Percentiles rank a stretch among this genome's conserved stretches.
phyloP scores from a whole-genome alignment of 2,113 vertebrate genomes.

The Malurus cyaneus region DNA sequence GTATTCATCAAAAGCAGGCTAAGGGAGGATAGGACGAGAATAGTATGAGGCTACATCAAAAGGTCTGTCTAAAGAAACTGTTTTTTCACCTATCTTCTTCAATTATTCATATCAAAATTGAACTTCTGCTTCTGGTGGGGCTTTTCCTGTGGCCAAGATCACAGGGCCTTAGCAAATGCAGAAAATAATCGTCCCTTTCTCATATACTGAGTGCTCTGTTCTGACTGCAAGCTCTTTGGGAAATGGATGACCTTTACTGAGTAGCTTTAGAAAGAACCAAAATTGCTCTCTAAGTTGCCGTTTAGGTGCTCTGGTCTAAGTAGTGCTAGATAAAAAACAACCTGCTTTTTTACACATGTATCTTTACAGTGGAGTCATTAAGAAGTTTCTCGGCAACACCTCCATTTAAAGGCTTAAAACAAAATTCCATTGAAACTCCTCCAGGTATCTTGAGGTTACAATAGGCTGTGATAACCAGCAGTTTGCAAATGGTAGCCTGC shows the following conservation, averaged over 20 bases:
- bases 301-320: not conserved
- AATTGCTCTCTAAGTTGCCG: not conserved
- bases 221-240: not conserved
- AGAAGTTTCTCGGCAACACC: not conserved
- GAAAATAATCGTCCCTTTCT: not conserved
- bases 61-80: not conserved
- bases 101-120: not conserved
- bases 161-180: not conserved
- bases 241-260: not conserved
- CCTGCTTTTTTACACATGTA: not conserved
- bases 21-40: not conserved
- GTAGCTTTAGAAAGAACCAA: not conserved
- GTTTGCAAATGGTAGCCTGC: slow-evolving; percentile 57
- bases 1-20: not conserved
- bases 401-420: not conserved
- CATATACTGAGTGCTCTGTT: not conserved
- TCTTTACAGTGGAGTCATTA: not conserved
- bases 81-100: not conserved
- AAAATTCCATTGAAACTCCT: slow-evolving; percentile 2
- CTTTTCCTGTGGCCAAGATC: not conserved
- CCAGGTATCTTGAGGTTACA: slow-evolving; percentile 29
- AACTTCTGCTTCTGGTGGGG: not conserved
- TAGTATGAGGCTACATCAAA: not conserved
- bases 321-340: not conserved
- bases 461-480: not conserved